Percentiles rank a stretch among this genome's conserved stretches.
Conservation (phyloP, 2,888 invertebrate species). For the Drosophila melanocephala region DNA sequence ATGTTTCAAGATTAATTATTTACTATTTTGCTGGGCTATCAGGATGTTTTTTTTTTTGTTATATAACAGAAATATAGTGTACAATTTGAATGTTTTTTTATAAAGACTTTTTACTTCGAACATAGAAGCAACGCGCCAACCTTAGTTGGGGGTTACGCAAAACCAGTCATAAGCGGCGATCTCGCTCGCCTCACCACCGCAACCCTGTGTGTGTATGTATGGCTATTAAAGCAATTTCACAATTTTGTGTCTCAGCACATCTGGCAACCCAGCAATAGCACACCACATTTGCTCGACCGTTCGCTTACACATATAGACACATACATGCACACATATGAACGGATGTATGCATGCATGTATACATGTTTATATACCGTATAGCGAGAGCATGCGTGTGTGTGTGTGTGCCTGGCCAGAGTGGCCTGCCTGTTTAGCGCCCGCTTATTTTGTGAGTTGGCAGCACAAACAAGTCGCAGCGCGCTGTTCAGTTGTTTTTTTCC, state of each 20-base stretch:
- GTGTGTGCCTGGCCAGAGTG: conserved; percentile 57
- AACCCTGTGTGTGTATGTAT: conserved; percentile 38
- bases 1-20: not conserved
- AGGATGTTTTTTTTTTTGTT: not conserved
- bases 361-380: conserved; percentile 36
- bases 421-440: conserved; percentile 59
- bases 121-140: conserved; percentile 48
- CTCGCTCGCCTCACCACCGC: conserved; percentile 46
- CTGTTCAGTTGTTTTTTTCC: conserved; percentile 66
- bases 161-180: conserved; percentile 47
- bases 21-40: not conserved
- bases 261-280: conserved; percentile 51
- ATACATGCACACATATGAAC: conserved; percentile 32
- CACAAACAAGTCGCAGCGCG: conserved; percentile 65
- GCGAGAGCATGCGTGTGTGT: conserved; percentile 24
- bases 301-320: conserved; percentile 22
- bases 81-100: not conserved
- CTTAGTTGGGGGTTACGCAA: conserved; percentile 51
- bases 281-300: conserved; percentile 33
- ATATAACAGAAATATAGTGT: not conserved
- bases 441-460: conserved; percentile 69
- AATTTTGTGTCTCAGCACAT: conserved; percentile 35
- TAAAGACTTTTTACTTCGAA: conserved; percentile 36
- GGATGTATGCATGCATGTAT: conserved; percentile 49
- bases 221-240: conserved; percentile 46